phyloP scores from a whole-genome alignment of 2,888 invertebrate species.

The Synanthedon vespiformis region DNA sequence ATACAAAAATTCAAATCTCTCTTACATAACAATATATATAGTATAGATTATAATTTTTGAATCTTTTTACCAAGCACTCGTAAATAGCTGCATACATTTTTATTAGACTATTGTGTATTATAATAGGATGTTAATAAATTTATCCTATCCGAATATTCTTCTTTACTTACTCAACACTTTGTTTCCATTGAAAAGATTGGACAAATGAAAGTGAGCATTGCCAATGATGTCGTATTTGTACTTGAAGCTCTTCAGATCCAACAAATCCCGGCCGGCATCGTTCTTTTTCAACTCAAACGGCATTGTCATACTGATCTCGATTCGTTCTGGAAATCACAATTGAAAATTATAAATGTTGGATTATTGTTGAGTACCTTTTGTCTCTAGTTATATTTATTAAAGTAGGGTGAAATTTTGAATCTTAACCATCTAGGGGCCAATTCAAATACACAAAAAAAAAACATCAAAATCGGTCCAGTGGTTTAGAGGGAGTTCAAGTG shows the following conservation, averaged over 20 bases:
- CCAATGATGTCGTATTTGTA: conserved; percentile 36
- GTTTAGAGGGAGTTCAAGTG: too few relatives aligned
- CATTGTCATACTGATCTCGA: conserved; percentile 21
- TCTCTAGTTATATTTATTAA: not conserved
- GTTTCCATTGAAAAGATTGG: conserved; percentile 51
- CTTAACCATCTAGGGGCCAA: too few relatives aligned
- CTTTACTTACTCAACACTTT: conserved; percentile 32
- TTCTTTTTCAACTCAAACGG: conserved; percentile 25
- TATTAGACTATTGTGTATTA: not conserved
- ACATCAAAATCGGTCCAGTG: too few relatives aligned
- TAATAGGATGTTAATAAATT: not conserved
- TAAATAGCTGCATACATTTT: too few relatives aligned
- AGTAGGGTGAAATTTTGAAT: too few relatives aligned
- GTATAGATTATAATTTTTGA: too few relatives aligned
- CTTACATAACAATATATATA: too few relatives aligned
- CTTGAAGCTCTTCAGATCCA: conserved; percentile 31
- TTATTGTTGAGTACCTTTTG: not conserved
- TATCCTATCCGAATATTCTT: not conserved
- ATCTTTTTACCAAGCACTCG: too few relatives aligned
- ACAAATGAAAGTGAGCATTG: conserved; percentile 29
- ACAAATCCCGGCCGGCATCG: conserved; percentile 28
- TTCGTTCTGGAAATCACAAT: conserved; percentile 26
- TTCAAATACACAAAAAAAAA: too few relatives aligned
- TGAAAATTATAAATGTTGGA: not conserved
- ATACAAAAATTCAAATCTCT: too few relatives aligned